phyloP scores from a whole-genome alignment of 2,797 vertebrate genomes.

The Pachyuromys duprasi region DNA sequence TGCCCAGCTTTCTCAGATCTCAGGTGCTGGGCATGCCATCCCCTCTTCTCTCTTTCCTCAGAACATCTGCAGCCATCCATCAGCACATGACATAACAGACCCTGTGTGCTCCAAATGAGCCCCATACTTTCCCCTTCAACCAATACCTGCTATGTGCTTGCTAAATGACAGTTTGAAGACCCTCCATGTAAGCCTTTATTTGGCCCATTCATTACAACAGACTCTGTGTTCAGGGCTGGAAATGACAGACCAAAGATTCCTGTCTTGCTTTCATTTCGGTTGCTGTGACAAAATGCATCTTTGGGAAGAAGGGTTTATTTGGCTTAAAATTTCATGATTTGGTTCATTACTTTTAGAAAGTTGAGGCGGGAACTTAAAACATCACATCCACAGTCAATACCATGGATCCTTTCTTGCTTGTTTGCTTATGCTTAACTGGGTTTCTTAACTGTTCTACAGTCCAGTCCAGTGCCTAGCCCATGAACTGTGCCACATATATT shows the following conservation, averaged over 20 bases:
- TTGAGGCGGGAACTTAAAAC: not conserved
- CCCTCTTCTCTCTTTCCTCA: too few species aligned
- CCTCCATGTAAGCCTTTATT: not conserved
- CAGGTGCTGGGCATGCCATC: rapidly evolving
- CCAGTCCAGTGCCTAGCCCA: not conserved
- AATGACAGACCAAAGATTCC: not conserved
- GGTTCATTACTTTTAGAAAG: not conserved
- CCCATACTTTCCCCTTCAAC: not conserved
- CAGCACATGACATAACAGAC: not conserved
- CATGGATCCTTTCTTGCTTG: not conserved
- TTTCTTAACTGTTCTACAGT: not conserved
- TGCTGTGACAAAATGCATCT: not conserved
- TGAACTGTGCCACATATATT: not conserved
- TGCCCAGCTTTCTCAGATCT: not conserved
- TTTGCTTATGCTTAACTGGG: not conserved
- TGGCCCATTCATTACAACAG: not conserved
- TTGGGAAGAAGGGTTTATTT: not conserved
- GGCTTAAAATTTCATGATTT: not conserved
- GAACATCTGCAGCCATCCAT: not conserved
- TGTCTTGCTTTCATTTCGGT: not conserved
- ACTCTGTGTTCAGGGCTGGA: not conserved
- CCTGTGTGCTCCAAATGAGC: not conserved
- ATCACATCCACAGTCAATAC: not conserved
- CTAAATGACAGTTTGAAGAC: not conserved
- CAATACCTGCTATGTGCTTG: not conserved